Evolutionary conservation across 2,113 vertebrate genomes (phyloP).

Genomic region (Anoplopoma fimbria): DNA sequence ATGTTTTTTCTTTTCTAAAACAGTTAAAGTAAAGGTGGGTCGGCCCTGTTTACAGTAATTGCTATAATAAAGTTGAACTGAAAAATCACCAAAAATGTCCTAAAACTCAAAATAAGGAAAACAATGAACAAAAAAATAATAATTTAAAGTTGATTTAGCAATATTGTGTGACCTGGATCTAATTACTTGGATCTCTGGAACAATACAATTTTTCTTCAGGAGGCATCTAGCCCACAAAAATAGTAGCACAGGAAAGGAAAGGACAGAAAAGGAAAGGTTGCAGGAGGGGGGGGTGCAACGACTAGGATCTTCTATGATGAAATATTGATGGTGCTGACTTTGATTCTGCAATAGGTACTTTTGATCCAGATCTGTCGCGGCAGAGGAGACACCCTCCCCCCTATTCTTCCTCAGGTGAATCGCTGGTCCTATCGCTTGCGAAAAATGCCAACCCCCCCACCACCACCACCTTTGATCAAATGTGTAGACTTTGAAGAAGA

Average conservation of each 20-base stretch:
- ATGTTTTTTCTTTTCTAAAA: neutral
- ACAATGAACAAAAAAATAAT: neutral
- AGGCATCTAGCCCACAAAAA: neutral
- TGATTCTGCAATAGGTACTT: conserved; percentile 78
- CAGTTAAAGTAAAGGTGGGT: neutral
- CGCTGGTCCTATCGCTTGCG: conserved; percentile 49
- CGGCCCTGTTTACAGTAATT: neutral
- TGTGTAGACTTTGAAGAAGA: conserved; percentile 61
- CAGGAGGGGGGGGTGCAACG: neutral
- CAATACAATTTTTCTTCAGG: neutral
- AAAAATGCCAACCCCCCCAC: conserved; percentile 65
- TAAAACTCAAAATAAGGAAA: neutral
- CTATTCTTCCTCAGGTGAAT: conserved; percentile 58
- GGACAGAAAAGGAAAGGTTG: conserved; percentile 37
- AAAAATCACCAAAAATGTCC: neutral
- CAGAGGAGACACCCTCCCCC: conserved; percentile 38
- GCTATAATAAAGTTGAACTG: neutral
- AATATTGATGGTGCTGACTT: conserved; percentile 78
- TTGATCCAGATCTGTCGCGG: conserved; percentile 75
- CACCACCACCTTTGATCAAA: conserved; percentile 70
- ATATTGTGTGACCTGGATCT: neutral
- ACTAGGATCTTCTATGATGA: conserved; percentile 72
- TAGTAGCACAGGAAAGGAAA: conserved; percentile 4
- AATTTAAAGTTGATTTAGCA: neutral
- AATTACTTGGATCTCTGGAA: neutral